phyloP scores from a whole-genome alignment of 2,888 invertebrate genomes.

The Tupiocoris notatus region DNA sequence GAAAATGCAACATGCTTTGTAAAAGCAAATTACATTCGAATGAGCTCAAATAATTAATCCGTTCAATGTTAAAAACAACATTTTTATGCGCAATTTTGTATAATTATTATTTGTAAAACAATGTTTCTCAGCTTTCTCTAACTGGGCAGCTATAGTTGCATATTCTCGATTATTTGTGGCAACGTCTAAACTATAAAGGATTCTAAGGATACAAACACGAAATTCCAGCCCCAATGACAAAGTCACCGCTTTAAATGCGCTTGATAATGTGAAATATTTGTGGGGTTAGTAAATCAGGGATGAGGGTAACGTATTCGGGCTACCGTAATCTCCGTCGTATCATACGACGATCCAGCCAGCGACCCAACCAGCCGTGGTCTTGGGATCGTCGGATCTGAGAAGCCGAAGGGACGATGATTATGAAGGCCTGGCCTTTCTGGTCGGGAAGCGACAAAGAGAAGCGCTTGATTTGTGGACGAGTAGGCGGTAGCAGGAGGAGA shows the following conservation, averaged over 20 bases:
- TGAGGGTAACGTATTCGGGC: background rate
- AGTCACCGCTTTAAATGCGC: too few relatives aligned
- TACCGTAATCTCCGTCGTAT: background rate
- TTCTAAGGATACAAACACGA: too few relatives aligned
- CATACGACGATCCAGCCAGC: background rate
- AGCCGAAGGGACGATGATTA: background rate
- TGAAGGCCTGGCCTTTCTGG: background rate
- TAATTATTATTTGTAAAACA: too few relatives aligned
- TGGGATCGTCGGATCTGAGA: background rate
- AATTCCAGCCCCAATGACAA: background rate
- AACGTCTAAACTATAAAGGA: too few relatives aligned
- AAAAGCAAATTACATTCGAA: too few relatives aligned
- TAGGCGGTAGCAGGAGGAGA: background rate
- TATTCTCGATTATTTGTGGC: too few relatives aligned
- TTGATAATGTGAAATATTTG: background rate
- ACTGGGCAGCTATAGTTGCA: too few relatives aligned
- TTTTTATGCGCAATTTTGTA: too few relatives aligned
- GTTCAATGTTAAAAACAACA: too few relatives aligned
- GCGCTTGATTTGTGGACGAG: background rate
- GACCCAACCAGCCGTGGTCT: background rate
- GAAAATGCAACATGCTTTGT: too few relatives aligned
- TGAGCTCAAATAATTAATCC: too few relatives aligned
- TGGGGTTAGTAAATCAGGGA: background rate
- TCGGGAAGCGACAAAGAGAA: background rate
- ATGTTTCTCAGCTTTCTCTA: too few relatives aligned